These are phyloP conservation scores for Phoxinus phoxinus DNA, from an alignment of 2,113 vertebrate species.

Conservation along the genomic window DNA sequence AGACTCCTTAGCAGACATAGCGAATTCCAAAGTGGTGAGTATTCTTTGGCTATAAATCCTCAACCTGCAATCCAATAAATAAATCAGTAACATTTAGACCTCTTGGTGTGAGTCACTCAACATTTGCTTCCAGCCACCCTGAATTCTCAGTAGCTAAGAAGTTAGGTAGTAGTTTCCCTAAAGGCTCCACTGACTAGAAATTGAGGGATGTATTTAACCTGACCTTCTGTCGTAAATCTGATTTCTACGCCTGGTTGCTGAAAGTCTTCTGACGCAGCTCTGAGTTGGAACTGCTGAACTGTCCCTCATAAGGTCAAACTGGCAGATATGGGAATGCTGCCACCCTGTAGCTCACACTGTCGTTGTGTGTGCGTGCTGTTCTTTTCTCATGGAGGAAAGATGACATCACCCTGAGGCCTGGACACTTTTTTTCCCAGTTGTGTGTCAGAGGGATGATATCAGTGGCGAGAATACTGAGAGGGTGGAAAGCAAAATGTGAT, in stretches of 20 bases:
- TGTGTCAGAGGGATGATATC: constrained; percentile 30
- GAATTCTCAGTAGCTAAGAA: constrained; percentile 14
- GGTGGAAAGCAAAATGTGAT: constrained; percentile 5
- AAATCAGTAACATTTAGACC: constrained; percentile 35
- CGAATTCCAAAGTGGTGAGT: constrained; percentile 49
- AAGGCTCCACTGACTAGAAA: constrained; percentile 4
- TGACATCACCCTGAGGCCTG: constrained; percentile 11
- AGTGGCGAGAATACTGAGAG: neutral
- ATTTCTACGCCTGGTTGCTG: constrained; percentile 12
- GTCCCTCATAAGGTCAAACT: constrained; percentile 52
- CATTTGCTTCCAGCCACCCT: neutral
- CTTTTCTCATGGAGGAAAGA: constrained; percentile 16
- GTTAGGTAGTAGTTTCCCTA: neutral
- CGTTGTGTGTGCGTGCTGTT: constrained; percentile 13
- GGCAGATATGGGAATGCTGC: constrained; percentile 53
- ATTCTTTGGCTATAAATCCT: neutral
- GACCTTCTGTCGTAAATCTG: constrained; percentile 31
- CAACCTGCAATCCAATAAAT: constrained; percentile 31
- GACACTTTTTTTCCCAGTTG: constrained; percentile 22
- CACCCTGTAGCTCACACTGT: neutral
- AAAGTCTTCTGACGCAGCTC: constrained; percentile 36
- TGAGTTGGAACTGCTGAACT: constrained; percentile 18
- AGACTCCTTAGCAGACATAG: neutral
- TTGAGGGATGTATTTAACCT: constrained; percentile 19
- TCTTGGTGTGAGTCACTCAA: constrained; percentile 11